A percentile compares a stretch with the other conserved stretches of the same genome.
phyloP scores from a whole-genome alignment of 1,140 invertebrate species.

The Psilanteris sp. region DNA sequence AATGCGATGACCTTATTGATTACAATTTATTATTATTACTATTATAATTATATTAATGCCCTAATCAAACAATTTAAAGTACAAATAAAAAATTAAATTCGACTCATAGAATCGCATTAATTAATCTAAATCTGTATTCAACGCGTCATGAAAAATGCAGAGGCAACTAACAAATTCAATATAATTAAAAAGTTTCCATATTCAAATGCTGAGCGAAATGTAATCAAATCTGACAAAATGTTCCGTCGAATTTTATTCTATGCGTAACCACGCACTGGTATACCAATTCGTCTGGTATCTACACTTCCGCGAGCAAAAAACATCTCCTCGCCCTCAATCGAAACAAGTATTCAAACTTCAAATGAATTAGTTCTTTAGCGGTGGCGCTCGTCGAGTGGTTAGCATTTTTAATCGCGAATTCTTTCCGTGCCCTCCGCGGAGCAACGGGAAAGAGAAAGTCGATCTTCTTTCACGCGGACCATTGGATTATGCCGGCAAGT shows the following conservation, averaged over 20 bases:
- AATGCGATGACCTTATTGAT: too few relatives aligned
- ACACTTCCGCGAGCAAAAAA: slow-evolving; percentile 13
- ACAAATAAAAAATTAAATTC: too few relatives aligned
- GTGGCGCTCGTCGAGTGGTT: slow-evolving; percentile 28
- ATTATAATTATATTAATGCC: too few relatives aligned
- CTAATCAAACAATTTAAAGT: too few relatives aligned
- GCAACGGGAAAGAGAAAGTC: slow-evolving; percentile 7
- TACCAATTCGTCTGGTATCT: slow-evolving; percentile 1
- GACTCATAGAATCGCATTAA: too few relatives aligned
- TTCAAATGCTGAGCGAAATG: slow-evolving; percentile 15
- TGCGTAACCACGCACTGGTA: slow-evolving; percentile 9
- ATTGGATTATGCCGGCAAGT: slow-evolving; percentile 55
- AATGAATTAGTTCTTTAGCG: slow-evolving; percentile 42
- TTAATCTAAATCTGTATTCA: too few relatives aligned
- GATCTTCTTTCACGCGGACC: slow-evolving; percentile 36
- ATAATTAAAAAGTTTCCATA: slow-evolving; percentile 25
- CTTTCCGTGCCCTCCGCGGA: slow-evolving; percentile 5
- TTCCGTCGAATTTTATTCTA: slow-evolving; percentile 14
- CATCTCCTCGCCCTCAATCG: slow-evolving; percentile 2
- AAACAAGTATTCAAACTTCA: slow-evolving; percentile 53
- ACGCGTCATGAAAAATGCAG: too few relatives aligned
- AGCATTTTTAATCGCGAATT: slow-evolving; percentile 54
- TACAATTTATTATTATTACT: too few relatives aligned
- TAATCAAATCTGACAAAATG: slow-evolving; percentile 38
- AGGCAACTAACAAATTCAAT: too few relatives aligned